Percentiles rank a stretch among this genome's conserved stretches.
Conservation (phyloP, 2,888 invertebrate species). For the Cenopis cana region DNA sequence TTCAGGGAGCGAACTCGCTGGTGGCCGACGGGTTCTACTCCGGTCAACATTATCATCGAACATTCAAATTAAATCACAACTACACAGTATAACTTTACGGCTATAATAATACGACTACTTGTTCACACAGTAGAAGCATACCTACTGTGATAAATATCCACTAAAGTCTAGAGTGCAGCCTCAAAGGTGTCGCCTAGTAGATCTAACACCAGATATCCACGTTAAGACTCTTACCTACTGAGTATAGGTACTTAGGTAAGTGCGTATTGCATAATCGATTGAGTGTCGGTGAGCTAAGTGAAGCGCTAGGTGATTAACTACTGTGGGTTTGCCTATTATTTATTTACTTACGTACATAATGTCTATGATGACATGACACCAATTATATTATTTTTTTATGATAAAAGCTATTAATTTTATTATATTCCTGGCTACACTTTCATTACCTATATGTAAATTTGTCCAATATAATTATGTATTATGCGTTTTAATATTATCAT, state of each 20-base stretch:
- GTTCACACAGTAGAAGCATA: slow-evolving; percentile 36
- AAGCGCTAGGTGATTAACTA: slow-evolving; percentile 69
- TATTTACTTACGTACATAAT: slow-evolving; percentile 48
- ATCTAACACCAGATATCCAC: slow-evolving; percentile 43
- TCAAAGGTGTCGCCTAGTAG: slow-evolving; percentile 45
- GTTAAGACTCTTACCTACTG: slow-evolving; percentile 44
- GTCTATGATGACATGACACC: slow-evolving; percentile 43
- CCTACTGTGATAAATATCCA: slow-evolving; percentile 41
- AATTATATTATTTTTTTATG: slow-evolving; percentile 33
- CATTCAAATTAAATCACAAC: slow-evolving; percentile 69
- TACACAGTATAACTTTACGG: slow-evolving; percentile 36
- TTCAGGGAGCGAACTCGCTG: slow-evolving; percentile 40
- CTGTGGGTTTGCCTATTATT: slow-evolving; percentile 50
- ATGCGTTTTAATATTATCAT: slow-evolving; percentile 46
- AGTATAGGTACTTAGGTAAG: slow-evolving; percentile 23
- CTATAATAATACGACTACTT: slow-evolving; percentile 38
- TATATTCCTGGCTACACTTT: slow-evolving; percentile 43
- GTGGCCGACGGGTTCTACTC: slow-evolving; percentile 52
- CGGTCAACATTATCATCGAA: slow-evolving; percentile 82
- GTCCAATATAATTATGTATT: slow-evolving; percentile 46
- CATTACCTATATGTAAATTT: slow-evolving; percentile 46
- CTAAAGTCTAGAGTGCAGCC: slow-evolving; percentile 64
- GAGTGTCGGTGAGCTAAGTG: slow-evolving; percentile 59
- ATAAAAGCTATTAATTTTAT: slow-evolving; percentile 39
- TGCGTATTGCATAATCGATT: slow-evolving; percentile 47